Percentiles rank a stretch among this genome's conserved stretches.
phyloP scores from a whole-genome alignment of 2,888 invertebrate species.

The Theodoxus fluviatilis region DNA sequence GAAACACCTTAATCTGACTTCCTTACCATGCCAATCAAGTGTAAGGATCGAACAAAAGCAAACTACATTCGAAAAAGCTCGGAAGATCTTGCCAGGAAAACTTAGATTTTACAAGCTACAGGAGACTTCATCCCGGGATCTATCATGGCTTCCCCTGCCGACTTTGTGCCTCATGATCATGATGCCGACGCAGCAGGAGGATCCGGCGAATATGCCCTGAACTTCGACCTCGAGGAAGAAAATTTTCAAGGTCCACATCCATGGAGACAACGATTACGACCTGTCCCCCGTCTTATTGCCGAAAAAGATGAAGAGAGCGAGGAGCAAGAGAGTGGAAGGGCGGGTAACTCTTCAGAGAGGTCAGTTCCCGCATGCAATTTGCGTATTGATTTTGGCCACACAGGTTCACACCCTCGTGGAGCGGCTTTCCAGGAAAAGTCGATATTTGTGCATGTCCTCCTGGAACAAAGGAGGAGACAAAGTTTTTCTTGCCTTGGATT shows the following conservation, averaged over 20 bases:
- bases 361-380: too few species aligned
- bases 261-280: constrained; percentile 50
- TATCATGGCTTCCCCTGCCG: constrained; percentile 23
- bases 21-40: neutral
- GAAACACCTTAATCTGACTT: neutral
- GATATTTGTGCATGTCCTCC: too few species aligned
- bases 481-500: too few species aligned
- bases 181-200: constrained; percentile 16
- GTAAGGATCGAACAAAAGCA: neutral
- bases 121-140: neutral
- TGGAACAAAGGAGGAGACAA: too few species aligned
- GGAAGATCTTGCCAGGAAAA: neutral
- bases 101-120: neutral
- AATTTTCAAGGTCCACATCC: constrained; percentile 52
- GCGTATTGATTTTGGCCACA: too few species aligned
- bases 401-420: too few species aligned
- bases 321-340: constrained; percentile 12
- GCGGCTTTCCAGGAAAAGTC: too few species aligned
- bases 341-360: too few species aligned
- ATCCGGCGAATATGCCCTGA: constrained; percentile 17
- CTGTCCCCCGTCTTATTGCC: constrained; percentile 32
- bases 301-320: constrained; percentile 10
- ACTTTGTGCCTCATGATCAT: constrained; percentile 17
- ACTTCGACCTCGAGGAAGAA: constrained; percentile 23
- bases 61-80: neutral